Evolutionary conservation across 2,113 vertebrate species (phyloP).

Genomic region (Crotalus helleri): DNA sequence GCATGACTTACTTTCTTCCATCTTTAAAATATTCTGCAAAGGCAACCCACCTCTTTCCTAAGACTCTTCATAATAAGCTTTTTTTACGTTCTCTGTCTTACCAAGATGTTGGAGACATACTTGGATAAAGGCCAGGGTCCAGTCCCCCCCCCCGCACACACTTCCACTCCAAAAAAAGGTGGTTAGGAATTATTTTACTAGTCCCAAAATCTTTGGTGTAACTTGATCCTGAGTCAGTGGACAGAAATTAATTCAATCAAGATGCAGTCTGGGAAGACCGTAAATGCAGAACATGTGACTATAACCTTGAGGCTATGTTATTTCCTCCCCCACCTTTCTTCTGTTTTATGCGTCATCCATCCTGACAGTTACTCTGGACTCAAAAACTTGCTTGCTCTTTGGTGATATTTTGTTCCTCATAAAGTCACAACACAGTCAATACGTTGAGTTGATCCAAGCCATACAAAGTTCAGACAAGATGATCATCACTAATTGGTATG

Average conservation of each 20-base stretch:
- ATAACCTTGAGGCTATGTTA: neutral
- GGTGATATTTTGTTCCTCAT: neutral
- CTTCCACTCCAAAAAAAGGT: neutral
- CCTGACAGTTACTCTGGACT: neutral
- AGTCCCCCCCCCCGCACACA: neutral
- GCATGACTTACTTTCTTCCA: too few species aligned
- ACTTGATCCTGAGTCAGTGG: neutral
- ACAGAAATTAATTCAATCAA: neutral
- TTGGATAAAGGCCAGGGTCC: neutral
- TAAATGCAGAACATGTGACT: neutral
- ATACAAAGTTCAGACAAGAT: neutral
- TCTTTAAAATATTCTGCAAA: too few species aligned
- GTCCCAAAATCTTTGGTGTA: neutral
- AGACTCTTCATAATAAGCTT: neutral
- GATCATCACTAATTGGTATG: neutral
- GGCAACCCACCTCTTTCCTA: too few species aligned
- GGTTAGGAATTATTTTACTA: neutral
- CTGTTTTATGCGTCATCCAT: neutral
- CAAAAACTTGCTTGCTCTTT: neutral
- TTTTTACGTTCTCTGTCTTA: neutral
- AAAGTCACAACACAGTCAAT: conserved; percentile 10
- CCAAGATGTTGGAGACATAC: neutral
- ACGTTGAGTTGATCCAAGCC: neutral
- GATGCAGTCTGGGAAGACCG: neutral
- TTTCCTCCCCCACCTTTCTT: neutral